Percentiles rank a stretch among this genome's conserved stretches.
Evolutionary conservation across 1,140 invertebrate species (phyloP).

Genomic region (Drosophila pruinosa): DNA sequence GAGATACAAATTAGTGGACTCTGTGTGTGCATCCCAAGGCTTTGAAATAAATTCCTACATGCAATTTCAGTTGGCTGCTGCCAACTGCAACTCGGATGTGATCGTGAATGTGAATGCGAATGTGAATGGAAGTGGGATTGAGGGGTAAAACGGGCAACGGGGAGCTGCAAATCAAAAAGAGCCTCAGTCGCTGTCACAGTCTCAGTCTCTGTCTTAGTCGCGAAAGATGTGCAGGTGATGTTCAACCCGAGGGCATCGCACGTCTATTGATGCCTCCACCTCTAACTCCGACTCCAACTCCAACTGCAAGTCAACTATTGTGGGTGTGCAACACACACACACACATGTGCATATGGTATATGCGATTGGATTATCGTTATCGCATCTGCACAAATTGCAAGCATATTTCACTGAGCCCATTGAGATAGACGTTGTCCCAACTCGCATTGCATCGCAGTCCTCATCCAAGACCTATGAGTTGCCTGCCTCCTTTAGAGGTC

Average conservation of each 20-base stretch:
- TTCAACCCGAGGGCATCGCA: constrained; percentile 34
- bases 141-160: not conserved
- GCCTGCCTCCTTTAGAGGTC: constrained; percentile 1
- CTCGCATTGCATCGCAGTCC: not conserved
- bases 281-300: not conserved
- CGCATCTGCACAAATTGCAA: constrained; percentile 69
- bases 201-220: not conserved
- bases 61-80: constrained; percentile 47
- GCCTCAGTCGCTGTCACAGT: not conserved
- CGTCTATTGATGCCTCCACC: constrained; percentile 12
- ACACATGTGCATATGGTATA: not conserved
- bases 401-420: constrained; percentile 43
- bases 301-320: constrained; percentile 7
- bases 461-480: not conserved
- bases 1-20: constrained; percentile 62
- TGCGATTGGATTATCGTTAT: constrained; percentile 63
- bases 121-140: constrained; percentile 17
- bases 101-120: constrained; percentile 33
- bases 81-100: constrained; percentile 20
- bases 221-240: constrained; percentile 60
- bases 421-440: constrained; percentile 37
- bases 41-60: constrained; percentile 67
- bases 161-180: not conserved
- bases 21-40: constrained; percentile 39
- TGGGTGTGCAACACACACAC: constrained; percentile 50